Conservation (phyloP, 2,113 vertebrate species). For the Phainopepla nitens region DNA sequence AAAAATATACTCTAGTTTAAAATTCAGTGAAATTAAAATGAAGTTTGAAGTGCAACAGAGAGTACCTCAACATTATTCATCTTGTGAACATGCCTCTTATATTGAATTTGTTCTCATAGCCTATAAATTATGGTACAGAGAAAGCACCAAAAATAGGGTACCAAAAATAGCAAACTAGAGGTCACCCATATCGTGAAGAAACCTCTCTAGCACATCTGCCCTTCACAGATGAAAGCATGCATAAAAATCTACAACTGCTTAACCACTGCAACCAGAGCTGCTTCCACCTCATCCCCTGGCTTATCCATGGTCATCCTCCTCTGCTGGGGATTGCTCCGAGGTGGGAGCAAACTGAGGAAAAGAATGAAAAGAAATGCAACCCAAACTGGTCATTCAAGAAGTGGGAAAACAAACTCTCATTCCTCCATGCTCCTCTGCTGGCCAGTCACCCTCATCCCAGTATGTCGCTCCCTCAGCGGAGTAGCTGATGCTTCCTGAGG, state of each 20-base stretch:
- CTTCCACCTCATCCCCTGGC: neutral
- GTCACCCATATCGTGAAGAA: neutral
- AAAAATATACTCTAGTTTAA: neutral
- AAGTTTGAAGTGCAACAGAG: neutral
- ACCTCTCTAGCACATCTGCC: neutral
- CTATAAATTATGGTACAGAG: neutral
- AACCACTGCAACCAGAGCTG: neutral
- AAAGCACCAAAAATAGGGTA: neutral
- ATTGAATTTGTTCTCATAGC: neutral
- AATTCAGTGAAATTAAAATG: slow-evolving; percentile 2
- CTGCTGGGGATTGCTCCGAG: neutral
- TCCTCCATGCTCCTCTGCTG: neutral
- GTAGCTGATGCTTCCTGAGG: accelerated
- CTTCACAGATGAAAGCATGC: neutral
- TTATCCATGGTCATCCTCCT: neutral
- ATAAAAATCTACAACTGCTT: neutral
- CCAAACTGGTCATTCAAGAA: neutral
- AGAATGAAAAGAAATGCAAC: neutral
- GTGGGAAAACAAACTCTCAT: neutral
- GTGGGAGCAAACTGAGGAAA: neutral
- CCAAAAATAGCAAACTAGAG: neutral
- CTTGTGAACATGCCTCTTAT: neutral
- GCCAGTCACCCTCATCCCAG: neutral
- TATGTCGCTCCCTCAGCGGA: neutral
- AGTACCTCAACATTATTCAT: neutral